These are phyloP conservation scores for Trinorchestia longiramus DNA, from an alignment of 1,140 invertebrate genomes.

Conservation along the genomic window DNA sequence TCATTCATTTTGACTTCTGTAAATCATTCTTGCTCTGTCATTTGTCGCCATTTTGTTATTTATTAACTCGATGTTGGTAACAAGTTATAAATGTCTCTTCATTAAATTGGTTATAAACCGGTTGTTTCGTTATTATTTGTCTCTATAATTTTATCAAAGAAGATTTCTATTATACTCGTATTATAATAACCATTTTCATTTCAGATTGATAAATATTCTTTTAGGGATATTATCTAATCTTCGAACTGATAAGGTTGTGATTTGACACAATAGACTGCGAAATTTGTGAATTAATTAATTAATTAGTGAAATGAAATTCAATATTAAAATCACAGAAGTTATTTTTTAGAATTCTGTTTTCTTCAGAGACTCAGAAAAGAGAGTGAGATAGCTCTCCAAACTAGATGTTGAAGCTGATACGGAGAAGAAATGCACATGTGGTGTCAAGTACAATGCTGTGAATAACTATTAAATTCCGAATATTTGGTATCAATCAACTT, in stretches of 20 bases:
- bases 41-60: too few relatives aligned
- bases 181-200: not conserved
- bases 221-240: not conserved
- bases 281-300: not conserved
- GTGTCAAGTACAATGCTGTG: not conserved
- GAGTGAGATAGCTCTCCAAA: not conserved
- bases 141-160: too few relatives aligned
- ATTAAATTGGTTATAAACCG: too few relatives aligned
- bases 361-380: not conserved
- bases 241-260: not conserved
- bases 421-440: not conserved
- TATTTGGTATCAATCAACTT: not conserved
- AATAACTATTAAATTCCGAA: not conserved
- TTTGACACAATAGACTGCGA: not conserved
- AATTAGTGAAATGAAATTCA: not conserved
- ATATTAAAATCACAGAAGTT: not conserved
- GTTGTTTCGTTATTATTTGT: not conserved
- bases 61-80: too few relatives aligned
- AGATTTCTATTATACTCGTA: not conserved
- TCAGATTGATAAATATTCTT: not conserved
- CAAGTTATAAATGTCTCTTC: too few relatives aligned
- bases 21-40: too few relatives aligned
- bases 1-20: too few relatives aligned
- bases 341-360: not conserved
- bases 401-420: not conserved